phyloP scores from a whole-genome alignment of 2,113 vertebrate species.

The Danionella cerebrum region DNA sequence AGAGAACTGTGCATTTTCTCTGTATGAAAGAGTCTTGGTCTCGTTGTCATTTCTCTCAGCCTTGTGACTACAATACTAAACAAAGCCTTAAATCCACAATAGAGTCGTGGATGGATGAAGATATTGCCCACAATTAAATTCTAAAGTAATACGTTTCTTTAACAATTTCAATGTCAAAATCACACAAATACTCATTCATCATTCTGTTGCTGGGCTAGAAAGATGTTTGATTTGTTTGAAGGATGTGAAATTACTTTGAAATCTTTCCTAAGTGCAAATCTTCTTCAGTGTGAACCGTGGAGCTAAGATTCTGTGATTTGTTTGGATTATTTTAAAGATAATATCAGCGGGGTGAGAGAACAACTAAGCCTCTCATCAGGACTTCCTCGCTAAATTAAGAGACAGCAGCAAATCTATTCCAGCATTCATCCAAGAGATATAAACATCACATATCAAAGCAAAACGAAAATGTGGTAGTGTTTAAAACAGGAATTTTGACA shows the following conservation, averaged over 20 bases:
- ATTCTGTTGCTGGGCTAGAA: too few species aligned
- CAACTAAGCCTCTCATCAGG: neutral
- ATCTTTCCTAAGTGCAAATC: neutral
- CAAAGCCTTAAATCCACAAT: too few species aligned
- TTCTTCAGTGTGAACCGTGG: neutral
- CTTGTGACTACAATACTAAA: neutral
- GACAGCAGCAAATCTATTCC: constrained; percentile 25
- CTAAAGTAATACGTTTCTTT: too few species aligned
- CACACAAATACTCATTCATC: too few species aligned
- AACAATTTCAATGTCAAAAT: too few species aligned
- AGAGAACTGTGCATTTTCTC: neutral
- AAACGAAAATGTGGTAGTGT: neutral
- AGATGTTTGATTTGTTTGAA: neutral
- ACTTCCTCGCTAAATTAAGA: constrained; percentile 9
- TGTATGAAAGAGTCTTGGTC: neutral
- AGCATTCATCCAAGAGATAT: constrained; percentile 29
- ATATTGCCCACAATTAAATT: too few species aligned
- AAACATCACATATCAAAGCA: constrained; percentile 11
- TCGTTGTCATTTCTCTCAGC: neutral
- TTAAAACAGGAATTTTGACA: too few species aligned
- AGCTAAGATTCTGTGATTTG: neutral
- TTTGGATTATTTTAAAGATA: neutral
- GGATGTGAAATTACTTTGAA: neutral
- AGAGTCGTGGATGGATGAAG: too few species aligned
- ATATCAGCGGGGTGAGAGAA: constrained; percentile 9